Base-by-base conservation (phyloP, 2,888 invertebrate genomes). In the Vesta saturnalis region DNA sequence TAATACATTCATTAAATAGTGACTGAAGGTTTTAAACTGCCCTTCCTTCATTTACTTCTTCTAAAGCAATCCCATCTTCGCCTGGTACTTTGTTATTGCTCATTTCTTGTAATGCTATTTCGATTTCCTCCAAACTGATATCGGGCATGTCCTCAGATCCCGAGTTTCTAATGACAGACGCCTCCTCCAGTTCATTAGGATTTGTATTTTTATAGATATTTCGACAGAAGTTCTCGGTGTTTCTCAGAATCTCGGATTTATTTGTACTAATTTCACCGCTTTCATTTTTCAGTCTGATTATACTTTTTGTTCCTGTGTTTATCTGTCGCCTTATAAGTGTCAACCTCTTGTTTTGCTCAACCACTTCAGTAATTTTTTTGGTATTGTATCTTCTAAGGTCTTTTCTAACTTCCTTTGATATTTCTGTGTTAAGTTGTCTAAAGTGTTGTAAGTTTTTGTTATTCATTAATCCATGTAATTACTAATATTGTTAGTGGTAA, bases 1-100 rank as follows among this genome's bases (percentile, higher is more conserved):
- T 54, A 22, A 54, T 21, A 54, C 54, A 54, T 54, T 54, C 18
- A 54, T 54, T 54, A 54, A 54, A 54, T 21, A 54, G 54, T 14
- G 19, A 54, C n/a, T 54, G 21, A 54, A 5, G 22, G 54, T 18
- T 19, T 54, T 54, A 22, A 54, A 14, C 21, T 54, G 22, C 12
- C 22, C 54, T 22, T 5, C 22, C 54, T 54, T 54, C 54, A 14
- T 54, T 54, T 1, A 54, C n/a, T 22, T 21, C 21, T 12, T 54
- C 30, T 10, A 30, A 6, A 30, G 10, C 30, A 30, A 30, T 30
- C 6, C 30, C 30, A 30, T 30, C 30, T 30, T 10, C 30, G 30
- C 30, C 30, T 30, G 30, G 30, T 5, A 10, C 30, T 30, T 30
- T 30, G 30, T 30, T 30, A 30, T 30, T 30, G 30, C 30, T 30